phyloP scores from a whole-genome alignment of 2,113 vertebrate genomes.

The Carlito syrichta region DNA sequence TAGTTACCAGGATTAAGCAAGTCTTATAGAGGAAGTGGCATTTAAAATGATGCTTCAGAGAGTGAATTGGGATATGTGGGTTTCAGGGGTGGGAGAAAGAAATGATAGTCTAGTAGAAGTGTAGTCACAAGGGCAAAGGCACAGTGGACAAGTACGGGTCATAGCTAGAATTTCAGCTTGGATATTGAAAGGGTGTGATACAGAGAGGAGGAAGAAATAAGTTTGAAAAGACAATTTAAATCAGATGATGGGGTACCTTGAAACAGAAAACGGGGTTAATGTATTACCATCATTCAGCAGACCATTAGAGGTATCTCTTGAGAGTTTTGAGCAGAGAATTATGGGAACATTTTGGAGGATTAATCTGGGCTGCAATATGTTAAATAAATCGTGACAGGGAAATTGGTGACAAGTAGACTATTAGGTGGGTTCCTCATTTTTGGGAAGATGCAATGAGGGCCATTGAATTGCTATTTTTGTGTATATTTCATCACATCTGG shows the following conservation, averaged over 20 bases:
- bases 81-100: not conserved
- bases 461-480: not conserved
- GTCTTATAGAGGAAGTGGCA: not conserved
- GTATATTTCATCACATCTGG: not conserved
- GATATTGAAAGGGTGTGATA: not conserved
- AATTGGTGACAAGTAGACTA: not conserved
- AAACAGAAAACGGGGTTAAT: not conserved
- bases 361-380: not conserved
- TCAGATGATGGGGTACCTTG: not conserved
- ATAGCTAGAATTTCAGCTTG: not conserved
- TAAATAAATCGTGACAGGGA: not conserved
- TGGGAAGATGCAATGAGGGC: not conserved
- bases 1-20: not conserved
- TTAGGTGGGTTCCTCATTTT: not conserved
- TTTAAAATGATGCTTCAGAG: not conserved
- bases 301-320: not conserved
- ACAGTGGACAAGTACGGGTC: not conserved
- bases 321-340: not conserved
- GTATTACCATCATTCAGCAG: not conserved
- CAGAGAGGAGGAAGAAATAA: not conserved
- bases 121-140: not conserved
- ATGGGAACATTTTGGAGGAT: not conserved
- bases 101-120: not conserved
- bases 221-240: not conserved
- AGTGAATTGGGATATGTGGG: not conserved